These are phyloP conservation scores for Hemicentrotus pulcherrimus DNA, from an alignment of 35 echinoderm and acorn worm species.

Conservation along the genomic window DNA sequence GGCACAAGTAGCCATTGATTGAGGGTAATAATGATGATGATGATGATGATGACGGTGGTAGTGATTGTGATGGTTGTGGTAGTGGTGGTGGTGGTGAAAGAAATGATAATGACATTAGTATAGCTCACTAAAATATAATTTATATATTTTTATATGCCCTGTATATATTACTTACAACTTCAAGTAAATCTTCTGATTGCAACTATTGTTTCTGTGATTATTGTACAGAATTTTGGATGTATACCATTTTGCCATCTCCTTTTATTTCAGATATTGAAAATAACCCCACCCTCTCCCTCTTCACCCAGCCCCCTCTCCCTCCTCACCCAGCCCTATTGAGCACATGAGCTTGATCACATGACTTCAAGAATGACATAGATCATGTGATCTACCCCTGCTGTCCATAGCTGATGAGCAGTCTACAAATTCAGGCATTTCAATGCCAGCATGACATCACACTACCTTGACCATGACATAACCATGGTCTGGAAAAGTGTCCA, in stretches of 20 bases:
- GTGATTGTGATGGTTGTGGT: neutral
- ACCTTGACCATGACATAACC: neutral
- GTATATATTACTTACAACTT: no score
- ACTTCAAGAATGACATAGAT: neutral
- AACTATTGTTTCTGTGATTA: no score
- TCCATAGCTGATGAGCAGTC: neutral
- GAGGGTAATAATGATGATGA: neutral
- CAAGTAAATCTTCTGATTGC: no score
- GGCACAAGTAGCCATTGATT: neutral
- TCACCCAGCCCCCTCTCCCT: neutral
- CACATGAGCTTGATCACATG: conserved; percentile 1
- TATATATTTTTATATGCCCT: no score
- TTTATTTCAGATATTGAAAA: neutral
- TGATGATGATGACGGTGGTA: neutral
- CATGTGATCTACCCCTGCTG: neutral
- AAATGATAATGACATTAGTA: no score
- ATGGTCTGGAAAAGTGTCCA: neutral
- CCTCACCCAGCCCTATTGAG: neutral
- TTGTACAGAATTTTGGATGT: neutral
- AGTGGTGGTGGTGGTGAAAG: neutral
- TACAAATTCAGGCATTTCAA: neutral
- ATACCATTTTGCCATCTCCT: neutral
- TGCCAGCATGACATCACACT: neutral
- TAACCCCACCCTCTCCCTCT: no score
- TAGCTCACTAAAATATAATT: no score